Conservation (phyloP, 92 coral and sea anemone genomes). For the Zoanthus sociatus region DNA sequence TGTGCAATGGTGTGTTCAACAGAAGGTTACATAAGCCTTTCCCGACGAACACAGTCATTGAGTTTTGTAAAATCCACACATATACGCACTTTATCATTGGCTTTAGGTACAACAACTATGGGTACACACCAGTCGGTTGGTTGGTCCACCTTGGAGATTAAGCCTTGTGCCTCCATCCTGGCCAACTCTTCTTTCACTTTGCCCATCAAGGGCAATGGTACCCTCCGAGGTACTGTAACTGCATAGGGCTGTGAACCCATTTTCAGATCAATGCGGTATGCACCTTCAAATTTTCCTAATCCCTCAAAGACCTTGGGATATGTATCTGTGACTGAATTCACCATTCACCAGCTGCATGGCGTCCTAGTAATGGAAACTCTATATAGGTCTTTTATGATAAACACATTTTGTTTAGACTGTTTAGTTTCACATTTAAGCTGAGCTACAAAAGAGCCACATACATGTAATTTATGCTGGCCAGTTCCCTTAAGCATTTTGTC, state of each 20-base stretch:
- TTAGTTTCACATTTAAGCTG: conserved; percentile 5
- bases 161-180: conserved; percentile 49
- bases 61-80: conserved; percentile 17
- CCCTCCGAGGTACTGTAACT: conserved; percentile 50
- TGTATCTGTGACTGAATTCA: conserved; percentile 1
- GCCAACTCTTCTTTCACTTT: conserved; percentile 59
- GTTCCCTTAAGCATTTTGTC: background rate
- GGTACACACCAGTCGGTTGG: conserved; percentile 36
- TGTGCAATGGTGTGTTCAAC: conserved; percentile 59
- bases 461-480: conserved; percentile 5
- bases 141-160: too few relatives aligned
- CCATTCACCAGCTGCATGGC: conserved; percentile 5
- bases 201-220: conserved; percentile 18
- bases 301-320: conserved; percentile 16
- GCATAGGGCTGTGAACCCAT: conserved; percentile 59
- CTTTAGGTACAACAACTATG: conserved; percentile 48
- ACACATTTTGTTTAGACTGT: conserved; percentile 6
- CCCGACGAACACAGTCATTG: conserved; percentile 42
- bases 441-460: conserved; percentile 11
- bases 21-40: conserved; percentile 47
- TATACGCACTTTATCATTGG: conserved; percentile 24
- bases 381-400: background rate
- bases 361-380: conserved; percentile 9
- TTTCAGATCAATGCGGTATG: background rate
- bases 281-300: conserved; percentile 1